Conservation (phyloP, 2,797 vertebrate genomes). For the Acipenser transmontanus region DNA sequence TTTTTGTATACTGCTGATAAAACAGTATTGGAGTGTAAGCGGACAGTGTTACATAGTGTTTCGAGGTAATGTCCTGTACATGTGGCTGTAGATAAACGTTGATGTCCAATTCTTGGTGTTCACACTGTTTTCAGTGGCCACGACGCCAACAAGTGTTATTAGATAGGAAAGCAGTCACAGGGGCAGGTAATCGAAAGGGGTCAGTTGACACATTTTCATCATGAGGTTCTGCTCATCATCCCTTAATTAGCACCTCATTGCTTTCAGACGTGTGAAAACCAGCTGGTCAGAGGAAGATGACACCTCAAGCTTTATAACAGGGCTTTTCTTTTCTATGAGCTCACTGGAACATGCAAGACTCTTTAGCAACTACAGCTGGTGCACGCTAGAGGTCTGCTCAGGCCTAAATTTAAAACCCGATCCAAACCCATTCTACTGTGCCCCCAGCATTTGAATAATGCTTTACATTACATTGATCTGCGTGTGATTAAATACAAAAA, state of each 20-base stretch:
- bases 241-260: slow-evolving; percentile 75
- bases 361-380: slow-evolving; percentile 67
- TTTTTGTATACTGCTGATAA: not conserved
- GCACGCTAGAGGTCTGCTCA: too few species aligned
- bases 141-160: slow-evolving; percentile 27
- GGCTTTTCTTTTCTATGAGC: slow-evolving; percentile 56
- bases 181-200: slow-evolving; percentile 48
- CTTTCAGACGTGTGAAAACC: slow-evolving; percentile 62
- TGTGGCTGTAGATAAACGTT: slow-evolving; percentile 29
- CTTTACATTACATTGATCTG: too few species aligned
- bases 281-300: slow-evolving; percentile 57
- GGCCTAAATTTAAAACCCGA: too few species aligned
- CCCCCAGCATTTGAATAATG: too few species aligned
- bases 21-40: too few species aligned
- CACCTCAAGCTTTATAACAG: slow-evolving; percentile 56
- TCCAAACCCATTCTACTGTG: too few species aligned
- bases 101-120: slow-evolving; percentile 34
- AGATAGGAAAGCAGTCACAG: slow-evolving; percentile 35
- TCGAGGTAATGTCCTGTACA: slow-evolving; percentile 22
- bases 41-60: not conserved
- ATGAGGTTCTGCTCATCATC: slow-evolving; percentile 54
- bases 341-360: slow-evolving; percentile 60
- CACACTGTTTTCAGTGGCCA: slow-evolving; percentile 26
- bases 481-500: too few species aligned
- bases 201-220: slow-evolving; percentile 54